phyloP scores from a whole-genome alignment of 2,113 vertebrate genomes.

The Oplegnathus fasciatus region DNA sequence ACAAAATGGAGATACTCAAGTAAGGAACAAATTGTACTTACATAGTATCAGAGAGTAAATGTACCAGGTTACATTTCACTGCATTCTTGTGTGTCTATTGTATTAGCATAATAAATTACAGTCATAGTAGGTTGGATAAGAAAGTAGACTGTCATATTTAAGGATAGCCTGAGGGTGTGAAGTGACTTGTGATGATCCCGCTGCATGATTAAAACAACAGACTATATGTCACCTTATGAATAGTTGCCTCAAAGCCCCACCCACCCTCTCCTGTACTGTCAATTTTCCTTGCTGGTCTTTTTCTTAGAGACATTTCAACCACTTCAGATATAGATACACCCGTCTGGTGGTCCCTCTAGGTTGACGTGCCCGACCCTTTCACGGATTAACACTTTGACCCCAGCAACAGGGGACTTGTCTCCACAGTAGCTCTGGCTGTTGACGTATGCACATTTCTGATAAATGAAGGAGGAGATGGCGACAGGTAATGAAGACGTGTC shows the following conservation, averaged over 20 bases:
- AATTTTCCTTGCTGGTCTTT: no score
- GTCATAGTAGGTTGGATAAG: no score
- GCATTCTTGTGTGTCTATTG: no score
- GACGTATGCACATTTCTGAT: slow-evolving; percentile 60
- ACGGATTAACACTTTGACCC: slow-evolving; percentile 54
- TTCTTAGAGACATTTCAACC: neutral
- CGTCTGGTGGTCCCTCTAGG: neutral
- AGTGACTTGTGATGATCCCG: no score
- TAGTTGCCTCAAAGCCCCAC: neutral
- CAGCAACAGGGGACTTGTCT: slow-evolving; percentile 42
- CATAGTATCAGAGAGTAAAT: no score
- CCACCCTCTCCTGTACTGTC: no score
- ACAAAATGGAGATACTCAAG: no score
- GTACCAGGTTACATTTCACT: no score
- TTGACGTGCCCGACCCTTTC: slow-evolving; percentile 28
- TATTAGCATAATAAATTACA: no score
- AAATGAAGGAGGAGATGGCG: slow-evolving; percentile 22
- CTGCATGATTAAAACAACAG: neutral
- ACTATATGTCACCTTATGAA: neutral
- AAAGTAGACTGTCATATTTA: no score
- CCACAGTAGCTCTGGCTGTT: slow-evolving; percentile 28
- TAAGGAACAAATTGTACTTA: no score
- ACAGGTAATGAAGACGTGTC: slow-evolving; percentile 50
- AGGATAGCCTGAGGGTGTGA: no score
- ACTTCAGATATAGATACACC: neutral